Evolutionary conservation across 2,797 vertebrate species (phyloP).

Genomic region (Cottoperca gobio): DNA sequence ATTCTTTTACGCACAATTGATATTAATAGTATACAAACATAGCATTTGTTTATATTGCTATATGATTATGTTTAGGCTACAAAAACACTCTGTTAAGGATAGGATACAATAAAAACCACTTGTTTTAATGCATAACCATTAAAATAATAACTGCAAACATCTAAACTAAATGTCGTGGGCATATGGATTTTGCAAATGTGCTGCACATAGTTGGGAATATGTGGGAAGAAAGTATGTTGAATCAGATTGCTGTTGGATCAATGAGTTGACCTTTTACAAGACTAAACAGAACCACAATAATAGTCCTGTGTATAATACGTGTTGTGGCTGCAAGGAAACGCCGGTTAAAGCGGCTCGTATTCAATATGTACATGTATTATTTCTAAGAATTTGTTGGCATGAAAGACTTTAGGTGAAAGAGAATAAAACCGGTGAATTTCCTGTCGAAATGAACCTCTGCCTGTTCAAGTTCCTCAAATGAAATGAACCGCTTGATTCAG

Average conservation of each 20-base stretch:
- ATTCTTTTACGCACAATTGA: too few relatives aligned
- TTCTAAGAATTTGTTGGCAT: not conserved
- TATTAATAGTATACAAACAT: too few relatives aligned
- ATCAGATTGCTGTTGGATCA: not conserved
- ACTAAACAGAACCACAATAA: not conserved
- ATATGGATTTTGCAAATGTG: not conserved
- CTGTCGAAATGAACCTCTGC: slow-evolving; percentile 2
- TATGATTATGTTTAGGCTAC: not conserved
- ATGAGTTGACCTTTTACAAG: not conserved
- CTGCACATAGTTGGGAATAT: not conserved
- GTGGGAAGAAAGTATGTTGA: not conserved
- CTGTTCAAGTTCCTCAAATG: not conserved
- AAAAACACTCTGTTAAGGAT: too few relatives aligned
- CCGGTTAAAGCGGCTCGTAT: not conserved
- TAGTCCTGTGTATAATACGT: not conserved
- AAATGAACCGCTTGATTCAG: slow-evolving; percentile 27
- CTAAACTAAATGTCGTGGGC: not conserved
- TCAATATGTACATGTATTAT: not conserved
- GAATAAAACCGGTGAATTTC: not conserved
- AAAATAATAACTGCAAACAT: not conserved
- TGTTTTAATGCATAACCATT: not conserved
- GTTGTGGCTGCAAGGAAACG: not conserved
- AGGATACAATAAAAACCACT: not conserved
- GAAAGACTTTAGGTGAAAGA: not conserved
- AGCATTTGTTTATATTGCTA: too few relatives aligned